Percentiles rank a stretch among this genome's conserved stretches.
Conservation (phyloP, 2,113 vertebrate genomes). For the Chaetorhynchus papuensis region DNA sequence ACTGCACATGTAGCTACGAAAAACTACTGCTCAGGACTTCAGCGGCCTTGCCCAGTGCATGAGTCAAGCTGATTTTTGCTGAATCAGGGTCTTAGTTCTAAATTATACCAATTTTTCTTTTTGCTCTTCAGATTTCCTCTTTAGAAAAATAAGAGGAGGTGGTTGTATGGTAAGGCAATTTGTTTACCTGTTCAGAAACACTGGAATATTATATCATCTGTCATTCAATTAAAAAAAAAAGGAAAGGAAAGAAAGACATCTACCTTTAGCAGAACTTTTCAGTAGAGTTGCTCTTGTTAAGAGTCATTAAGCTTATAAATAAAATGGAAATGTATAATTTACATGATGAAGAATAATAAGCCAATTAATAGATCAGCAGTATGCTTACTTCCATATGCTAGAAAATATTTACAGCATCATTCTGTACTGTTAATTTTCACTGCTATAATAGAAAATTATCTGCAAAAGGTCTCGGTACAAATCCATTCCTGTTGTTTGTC, state of each 20-base stretch:
- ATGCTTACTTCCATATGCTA: neutral
- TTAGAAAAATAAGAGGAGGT: neutral
- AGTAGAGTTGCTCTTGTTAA: neutral
- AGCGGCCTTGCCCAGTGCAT: neutral
- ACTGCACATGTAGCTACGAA: neutral
- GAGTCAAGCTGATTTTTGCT: slow-evolving; percentile 9
- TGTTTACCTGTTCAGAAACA: slow-evolving; percentile 9
- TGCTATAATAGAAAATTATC: neutral
- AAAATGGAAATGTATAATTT: neutral
- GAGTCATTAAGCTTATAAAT: neutral
- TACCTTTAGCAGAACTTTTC: neutral
- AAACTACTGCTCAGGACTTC: neutral
- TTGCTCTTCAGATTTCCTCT: neutral
- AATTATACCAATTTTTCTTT: slow-evolving; percentile 50
- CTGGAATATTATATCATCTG: neutral
- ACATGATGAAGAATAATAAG: neutral
- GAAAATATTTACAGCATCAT: slow-evolving; percentile 3
- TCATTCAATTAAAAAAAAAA: neutral
- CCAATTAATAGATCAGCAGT: neutral
- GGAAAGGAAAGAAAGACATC: neutral
- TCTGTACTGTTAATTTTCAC: neutral
- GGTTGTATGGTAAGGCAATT: neutral
- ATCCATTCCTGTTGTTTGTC: neutral
- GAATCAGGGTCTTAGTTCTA: slow-evolving; percentile 27
- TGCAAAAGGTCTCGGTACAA: neutral